phyloP scores from a whole-genome alignment of 2,113 vertebrate species.

The Platycercus adscitus region DNA sequence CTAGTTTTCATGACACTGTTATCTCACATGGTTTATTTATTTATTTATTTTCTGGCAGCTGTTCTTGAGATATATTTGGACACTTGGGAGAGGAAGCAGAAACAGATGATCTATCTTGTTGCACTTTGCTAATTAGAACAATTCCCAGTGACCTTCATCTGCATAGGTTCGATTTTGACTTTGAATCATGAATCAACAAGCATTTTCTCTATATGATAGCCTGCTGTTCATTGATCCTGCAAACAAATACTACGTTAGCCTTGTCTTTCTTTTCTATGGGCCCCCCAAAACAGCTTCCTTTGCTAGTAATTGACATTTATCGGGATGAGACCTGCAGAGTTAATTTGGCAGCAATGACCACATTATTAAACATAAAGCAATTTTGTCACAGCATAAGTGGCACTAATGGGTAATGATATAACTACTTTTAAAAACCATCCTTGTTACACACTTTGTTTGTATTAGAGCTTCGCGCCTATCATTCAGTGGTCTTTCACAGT shows the following conservation, averaged over 20 bases:
- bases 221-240: neutral
- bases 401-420: neutral
- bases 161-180: constrained; percentile 41
- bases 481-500: neutral
- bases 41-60: constrained; percentile 58
- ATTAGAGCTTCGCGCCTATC: neutral
- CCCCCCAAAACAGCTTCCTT: neutral
- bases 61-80: constrained; percentile 71
- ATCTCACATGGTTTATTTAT: constrained; percentile 2
- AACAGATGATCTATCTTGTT: constrained; percentile 53
- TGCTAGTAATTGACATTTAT: neutral
- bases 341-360: neutral
- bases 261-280: neutral
- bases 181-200: constrained; percentile 28
- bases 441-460: neutral
- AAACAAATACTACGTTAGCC: neutral
- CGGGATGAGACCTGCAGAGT: neutral
- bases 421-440: neutral
- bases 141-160: constrained; percentile 63
- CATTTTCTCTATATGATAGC: neutral
- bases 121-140: constrained; percentile 60
- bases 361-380: neutral
- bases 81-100: constrained; percentile 49
- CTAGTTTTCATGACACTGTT: constrained; percentile 17
- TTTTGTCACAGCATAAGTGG: neutral